Evolutionary conservation across 2,888 invertebrate species (phyloP).

Genomic region (Drosophila kanekoi): DNA sequence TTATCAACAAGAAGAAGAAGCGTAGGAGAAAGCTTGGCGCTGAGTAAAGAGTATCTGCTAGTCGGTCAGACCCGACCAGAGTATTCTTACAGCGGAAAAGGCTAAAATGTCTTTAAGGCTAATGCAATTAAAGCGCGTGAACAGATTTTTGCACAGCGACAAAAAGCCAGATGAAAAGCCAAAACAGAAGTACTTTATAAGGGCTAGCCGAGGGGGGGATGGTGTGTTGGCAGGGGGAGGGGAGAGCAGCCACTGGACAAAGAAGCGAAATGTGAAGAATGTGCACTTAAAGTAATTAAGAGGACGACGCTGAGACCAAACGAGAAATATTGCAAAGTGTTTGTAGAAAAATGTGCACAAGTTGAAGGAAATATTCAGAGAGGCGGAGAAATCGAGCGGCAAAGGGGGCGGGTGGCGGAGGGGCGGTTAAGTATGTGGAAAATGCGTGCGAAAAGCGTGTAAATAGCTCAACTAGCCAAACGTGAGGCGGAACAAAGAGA

Average conservation of each 20-base stretch:
- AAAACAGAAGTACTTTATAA: background rate
- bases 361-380: slow-evolving; percentile 1
- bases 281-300: slow-evolving; percentile 76
- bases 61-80: too few relatives aligned
- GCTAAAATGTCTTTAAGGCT: slow-evolving; percentile 56
- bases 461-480: slow-evolving; percentile 20
- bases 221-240: too few relatives aligned
- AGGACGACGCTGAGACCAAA: slow-evolving; percentile 20
- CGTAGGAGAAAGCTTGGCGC: too few relatives aligned
- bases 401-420: background rate
- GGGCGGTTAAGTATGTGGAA: slow-evolving; percentile 10
- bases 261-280: slow-evolving; percentile 28
- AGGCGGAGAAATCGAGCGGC: background rate
- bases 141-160: slow-evolving; percentile 41
- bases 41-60: too few relatives aligned
- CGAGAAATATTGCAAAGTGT: slow-evolving; percentile 23
- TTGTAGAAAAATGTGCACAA: slow-evolving; percentile 7
- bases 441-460: slow-evolving; percentile 18
- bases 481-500: background rate
- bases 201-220: too few relatives aligned
- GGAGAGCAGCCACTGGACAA: background rate
- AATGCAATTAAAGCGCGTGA: slow-evolving; percentile 72
- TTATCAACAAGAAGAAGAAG: too few relatives aligned
- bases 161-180: slow-evolving; percentile 15
- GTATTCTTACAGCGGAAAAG: slow-evolving; percentile 25